Conservation (phyloP, 2,888 invertebrate genomes). For the Brachynemurus nebulosus region DNA sequence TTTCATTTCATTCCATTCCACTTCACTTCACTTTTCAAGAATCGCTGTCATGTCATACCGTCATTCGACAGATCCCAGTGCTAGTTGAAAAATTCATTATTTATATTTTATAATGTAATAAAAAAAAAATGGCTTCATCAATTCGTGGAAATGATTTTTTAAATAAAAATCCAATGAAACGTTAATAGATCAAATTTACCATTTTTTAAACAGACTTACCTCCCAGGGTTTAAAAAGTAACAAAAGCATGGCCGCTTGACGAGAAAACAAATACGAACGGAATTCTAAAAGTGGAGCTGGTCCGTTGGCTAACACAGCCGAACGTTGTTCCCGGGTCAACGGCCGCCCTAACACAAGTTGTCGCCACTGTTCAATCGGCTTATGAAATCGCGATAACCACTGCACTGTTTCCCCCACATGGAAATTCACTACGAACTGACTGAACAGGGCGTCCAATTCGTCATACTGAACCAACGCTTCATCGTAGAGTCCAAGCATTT, state of each 20-base stretch:
- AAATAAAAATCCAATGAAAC: constrained; percentile 3
- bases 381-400: constrained; percentile 73
- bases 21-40: no score
- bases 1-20: no score
- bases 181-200: neutral
- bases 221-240: constrained; percentile 66
- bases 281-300: constrained; percentile 72
- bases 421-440: constrained; percentile 92
- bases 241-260: constrained; percentile 78
- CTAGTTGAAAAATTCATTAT: no score
- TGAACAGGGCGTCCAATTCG: constrained; percentile 91
- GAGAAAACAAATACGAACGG: constrained; percentile 83
- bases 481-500: constrained; percentile 85
- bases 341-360: constrained; percentile 53
- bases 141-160: no score
- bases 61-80: no score
- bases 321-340: constrained; percentile 51
- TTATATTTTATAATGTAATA: no score
- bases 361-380: constrained; percentile 68
- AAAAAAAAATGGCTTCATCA: no score
- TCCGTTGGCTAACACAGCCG: constrained; percentile 59
- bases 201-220: constrained; percentile 33
- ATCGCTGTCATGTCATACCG: no score
- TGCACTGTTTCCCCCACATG: constrained; percentile 72
- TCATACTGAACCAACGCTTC: constrained; percentile 95